These are phyloP conservation scores for Catocala nupta DNA, from an alignment of 2,888 invertebrate genomes.

Conservation along the genomic window DNA sequence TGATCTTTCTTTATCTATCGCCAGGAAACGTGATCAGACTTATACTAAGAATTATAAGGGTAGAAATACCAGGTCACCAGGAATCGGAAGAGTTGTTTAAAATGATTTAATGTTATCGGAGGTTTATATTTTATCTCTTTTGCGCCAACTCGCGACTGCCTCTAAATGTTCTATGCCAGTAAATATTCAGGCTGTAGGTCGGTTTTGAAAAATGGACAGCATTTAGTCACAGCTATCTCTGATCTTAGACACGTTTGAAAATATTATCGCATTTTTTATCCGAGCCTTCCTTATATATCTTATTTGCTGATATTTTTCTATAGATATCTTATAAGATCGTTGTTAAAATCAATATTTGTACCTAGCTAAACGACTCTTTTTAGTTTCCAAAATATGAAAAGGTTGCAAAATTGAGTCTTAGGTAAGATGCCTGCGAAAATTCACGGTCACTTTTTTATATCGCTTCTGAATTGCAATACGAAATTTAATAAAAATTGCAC, in stretches of 20 bases:
- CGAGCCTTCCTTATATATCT: constrained; percentile 4
- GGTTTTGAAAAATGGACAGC: constrained; percentile 41
- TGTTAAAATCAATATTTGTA: background rate
- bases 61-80: background rate
- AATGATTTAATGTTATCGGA: background rate
- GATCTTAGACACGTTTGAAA: constrained; percentile 40
- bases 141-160: constrained; percentile 28
- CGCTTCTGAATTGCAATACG: too few species aligned
- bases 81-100: background rate
- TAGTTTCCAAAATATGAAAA: background rate
- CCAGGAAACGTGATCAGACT: background rate
- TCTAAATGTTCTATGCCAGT: constrained; percentile 41
- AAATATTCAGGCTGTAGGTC: constrained; percentile 37
- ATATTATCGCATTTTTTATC: constrained; percentile 33
- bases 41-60: background rate
- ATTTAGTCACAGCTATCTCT: constrained; percentile 46
- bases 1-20: too few species aligned
- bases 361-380: background rate
- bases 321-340: background rate
- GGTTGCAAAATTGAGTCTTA: background rate
- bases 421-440: background rate
- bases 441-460: too few species aligned
- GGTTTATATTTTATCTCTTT: constrained; percentile 22
- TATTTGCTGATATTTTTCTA: constrained; percentile 4
- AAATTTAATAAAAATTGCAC: too few species aligned